These are phyloP conservation scores for Lycocorax pyrrhopterus DNA, from an alignment of 2,113 vertebrate genomes.

Conservation along the genomic window DNA sequence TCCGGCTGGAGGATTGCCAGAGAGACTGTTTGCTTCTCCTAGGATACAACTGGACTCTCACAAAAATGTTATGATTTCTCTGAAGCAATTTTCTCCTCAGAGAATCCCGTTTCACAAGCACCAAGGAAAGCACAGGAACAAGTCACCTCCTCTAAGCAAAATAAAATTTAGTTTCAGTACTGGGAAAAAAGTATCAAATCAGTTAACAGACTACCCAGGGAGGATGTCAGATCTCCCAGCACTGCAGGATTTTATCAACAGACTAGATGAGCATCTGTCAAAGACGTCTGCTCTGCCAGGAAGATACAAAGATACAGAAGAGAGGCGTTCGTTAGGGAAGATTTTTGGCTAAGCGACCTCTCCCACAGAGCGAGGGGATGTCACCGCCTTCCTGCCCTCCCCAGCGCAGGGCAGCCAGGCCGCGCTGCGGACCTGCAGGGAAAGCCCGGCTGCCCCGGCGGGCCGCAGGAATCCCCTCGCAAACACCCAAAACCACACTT, in stretches of 20 bases:
- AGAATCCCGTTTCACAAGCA: background rate
- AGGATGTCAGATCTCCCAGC: background rate
- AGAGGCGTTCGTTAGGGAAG: accelerated
- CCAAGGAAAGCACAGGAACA: accelerated
- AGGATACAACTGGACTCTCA: background rate
- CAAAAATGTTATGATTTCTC: background rate
- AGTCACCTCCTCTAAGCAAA: background rate
- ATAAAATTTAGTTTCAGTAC: background rate
- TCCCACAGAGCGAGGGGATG: background rate
- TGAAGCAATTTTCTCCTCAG: background rate
- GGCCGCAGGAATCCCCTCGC: accelerated
- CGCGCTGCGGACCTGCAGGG: accelerated
- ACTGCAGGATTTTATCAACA: background rate
- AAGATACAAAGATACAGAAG: background rate
- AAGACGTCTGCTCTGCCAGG: background rate
- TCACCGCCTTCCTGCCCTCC: background rate
- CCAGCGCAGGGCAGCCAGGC: background rate
- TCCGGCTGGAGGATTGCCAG: background rate
- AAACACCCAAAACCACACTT: accelerated
- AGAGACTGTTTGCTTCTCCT: accelerated
- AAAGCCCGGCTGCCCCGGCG: background rate
- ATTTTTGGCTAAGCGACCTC: accelerated
- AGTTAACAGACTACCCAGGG: background rate
- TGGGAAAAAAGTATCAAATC: background rate
- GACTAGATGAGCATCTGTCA: background rate